Evolutionary conservation across 2,113 vertebrate species (phyloP), one percentile per base, ranked within the genome.

Genomic region (Chunga burmeisteri): DNA sequence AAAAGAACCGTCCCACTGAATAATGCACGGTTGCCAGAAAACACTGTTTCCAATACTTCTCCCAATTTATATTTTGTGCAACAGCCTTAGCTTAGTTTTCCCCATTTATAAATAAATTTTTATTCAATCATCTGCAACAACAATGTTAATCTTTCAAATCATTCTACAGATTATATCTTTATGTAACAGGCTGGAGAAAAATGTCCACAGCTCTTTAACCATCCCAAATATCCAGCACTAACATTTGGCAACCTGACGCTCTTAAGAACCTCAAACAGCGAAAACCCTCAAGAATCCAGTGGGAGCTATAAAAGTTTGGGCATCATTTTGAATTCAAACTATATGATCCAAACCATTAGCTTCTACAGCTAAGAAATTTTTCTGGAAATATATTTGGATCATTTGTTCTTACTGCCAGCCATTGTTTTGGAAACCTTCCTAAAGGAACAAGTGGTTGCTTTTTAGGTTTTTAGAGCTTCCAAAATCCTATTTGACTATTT

Each of bases 351-450:
- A 96, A 74, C 55, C 68, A 44, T 16, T 96, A 62, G 62, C n/a
- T 93, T 72, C 61, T 21, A 81, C 56, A 91, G 59, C 65, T 81
- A 78, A 52, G 83, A 78, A 47, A 10, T 42, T 88, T 95, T 96
- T 90, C 79, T 88, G 55, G 80, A 93, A 90, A 81, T 86, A 79
- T 52, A 91, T 95, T 78, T 65, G 40, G 65, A 71, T 61, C 50
- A 89, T 91, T 90, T 86, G 23, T 81, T 84, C 65, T 72, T 55
- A 53, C 32, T 92, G 92, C 74, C 90, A 97, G 88, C 40, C 67
- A 81, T 93, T 96, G 86, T 94, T 93, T 91, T 95, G 94, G 92
- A 97, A 92, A 86, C 18, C 9, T 63, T 96, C 91, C 96, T 94
- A 81, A 65, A 78, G 38, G 88, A 96, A 74, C 38, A 84, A 93